Evolutionary conservation across 2,797 vertebrate species (phyloP).

Genomic region (Gadopsis bispinosus): DNA sequence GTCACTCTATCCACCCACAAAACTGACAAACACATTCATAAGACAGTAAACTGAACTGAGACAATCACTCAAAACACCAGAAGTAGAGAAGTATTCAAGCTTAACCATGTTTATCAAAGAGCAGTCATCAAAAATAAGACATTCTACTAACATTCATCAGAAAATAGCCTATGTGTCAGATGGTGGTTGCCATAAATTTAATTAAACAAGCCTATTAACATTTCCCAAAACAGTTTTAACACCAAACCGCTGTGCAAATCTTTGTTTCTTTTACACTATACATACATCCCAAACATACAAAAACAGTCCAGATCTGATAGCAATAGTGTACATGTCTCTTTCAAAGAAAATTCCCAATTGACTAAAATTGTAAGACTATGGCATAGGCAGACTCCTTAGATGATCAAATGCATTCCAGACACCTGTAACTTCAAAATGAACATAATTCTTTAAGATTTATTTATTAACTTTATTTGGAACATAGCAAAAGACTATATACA

Average conservation of each 20-base stretch:
- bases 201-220: conserved; percentile 65
- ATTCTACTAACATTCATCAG: conserved; percentile 79
- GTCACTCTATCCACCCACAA: neutral
- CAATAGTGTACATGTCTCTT: conserved; percentile 43
- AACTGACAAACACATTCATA: neutral
- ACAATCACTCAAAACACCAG: conserved; percentile 44
- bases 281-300: conserved; percentile 42
- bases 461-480: conserved; percentile 95
- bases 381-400: conserved; percentile 61
- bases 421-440: conserved; percentile 72
- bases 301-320: conserved; percentile 41
- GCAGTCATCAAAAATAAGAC: conserved; percentile 82
- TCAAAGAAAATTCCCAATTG: conserved; percentile 39
- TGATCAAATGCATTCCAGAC: conserved; percentile 66
- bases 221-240: conserved; percentile 49
- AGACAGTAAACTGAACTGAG: conserved; percentile 23
- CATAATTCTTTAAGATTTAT: conserved; percentile 81
- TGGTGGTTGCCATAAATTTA: conserved; percentile 56
- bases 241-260: conserved; percentile 60
- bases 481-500: conserved; percentile 92
- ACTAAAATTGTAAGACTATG: conserved; percentile 66
- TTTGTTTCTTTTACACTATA: conserved; percentile 40
- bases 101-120: conserved; percentile 80
- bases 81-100: conserved; percentile 55
- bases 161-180: conserved; percentile 75